These are phyloP conservation scores for Laticauda colubrina DNA, from an alignment of 2,113 vertebrate genomes.

Conservation along the genomic window DNA sequence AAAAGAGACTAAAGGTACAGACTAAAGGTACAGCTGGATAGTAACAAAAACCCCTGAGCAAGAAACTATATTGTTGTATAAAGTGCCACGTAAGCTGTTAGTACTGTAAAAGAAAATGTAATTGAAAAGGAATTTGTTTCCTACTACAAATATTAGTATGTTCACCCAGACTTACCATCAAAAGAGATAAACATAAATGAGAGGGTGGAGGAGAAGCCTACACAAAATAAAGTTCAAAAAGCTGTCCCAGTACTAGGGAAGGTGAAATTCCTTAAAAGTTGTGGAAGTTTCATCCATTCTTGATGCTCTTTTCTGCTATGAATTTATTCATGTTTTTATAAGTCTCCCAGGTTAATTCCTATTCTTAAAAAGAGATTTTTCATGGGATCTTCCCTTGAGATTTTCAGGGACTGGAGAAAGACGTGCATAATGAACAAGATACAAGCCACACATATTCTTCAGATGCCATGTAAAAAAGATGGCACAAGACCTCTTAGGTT, in stretches of 20 bases:
- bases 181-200: constrained; percentile 35
- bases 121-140: not conserved
- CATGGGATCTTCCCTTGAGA: not conserved
- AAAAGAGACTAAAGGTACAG: not conserved
- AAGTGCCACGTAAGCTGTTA: not conserved
- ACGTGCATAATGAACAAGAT: not conserved
- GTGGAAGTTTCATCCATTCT: not conserved
- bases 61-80: not conserved
- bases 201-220: constrained; percentile 22
- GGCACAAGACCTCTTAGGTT: not conserved
- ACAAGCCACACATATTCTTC: not conserved
- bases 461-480: not conserved
- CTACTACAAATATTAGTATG: not conserved
- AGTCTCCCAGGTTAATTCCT: not conserved
- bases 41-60: not conserved
- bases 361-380: not conserved
- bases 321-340: not conserved
- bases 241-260: not conserved
- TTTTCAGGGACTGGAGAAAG: not conserved
- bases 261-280: not conserved
- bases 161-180: constrained; percentile 1
- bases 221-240: not conserved
- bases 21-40: not conserved
- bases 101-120: not conserved
- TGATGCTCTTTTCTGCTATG: not conserved